Conservation (phyloP, 1,140 invertebrate species). For the Myzus persicae region DNA sequence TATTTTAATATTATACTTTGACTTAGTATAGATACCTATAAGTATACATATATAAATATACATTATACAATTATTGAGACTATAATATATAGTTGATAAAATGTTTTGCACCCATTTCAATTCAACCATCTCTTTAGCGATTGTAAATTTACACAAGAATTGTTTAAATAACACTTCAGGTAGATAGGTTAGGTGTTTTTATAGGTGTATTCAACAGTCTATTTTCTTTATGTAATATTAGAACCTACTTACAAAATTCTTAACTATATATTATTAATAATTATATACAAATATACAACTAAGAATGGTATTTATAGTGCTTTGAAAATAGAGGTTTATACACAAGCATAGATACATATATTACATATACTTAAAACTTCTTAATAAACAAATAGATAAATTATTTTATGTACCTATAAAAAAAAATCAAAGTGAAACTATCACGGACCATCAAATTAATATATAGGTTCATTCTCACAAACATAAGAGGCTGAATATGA, state of each 20-base stretch:
- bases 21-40: neutral
- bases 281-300: neutral
- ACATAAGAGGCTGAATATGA: neutral
- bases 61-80: neutral
- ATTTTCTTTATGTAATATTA: slow-evolving; percentile 12
- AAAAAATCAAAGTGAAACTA: slow-evolving; percentile 26
- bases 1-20: neutral
- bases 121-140: neutral
- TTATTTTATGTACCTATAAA: neutral
- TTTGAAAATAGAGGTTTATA: neutral
- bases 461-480: neutral
- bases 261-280: too few relatives aligned
- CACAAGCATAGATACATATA: neutral
- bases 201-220: slow-evolving; percentile 27
- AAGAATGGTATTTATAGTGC: neutral
- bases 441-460: slow-evolving; percentile 10
- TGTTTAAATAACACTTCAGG: neutral
- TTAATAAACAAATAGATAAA: neutral
- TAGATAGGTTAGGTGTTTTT: neutral
- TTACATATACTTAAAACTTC: neutral
- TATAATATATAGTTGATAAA: neutral
- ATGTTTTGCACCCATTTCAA: neutral
- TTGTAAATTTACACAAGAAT: neutral
- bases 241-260: neutral
- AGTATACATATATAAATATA: neutral